Base-by-base conservation (phyloP, 2,888 invertebrate species). In the Drosophila austrosaltans region DNA sequence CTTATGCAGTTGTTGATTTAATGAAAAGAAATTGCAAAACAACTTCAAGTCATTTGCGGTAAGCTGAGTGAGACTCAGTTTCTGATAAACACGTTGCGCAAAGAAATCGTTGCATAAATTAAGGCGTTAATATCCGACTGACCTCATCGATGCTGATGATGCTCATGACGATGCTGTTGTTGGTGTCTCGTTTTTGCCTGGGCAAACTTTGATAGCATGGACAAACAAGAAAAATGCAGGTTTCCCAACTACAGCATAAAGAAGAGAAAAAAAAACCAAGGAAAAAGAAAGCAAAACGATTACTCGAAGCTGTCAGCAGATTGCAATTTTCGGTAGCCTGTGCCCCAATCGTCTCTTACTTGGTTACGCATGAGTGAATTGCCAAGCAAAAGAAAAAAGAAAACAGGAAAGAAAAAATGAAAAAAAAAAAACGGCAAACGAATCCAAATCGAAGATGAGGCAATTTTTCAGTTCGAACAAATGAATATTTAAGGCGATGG, bases 81-180 rank as follows among this genome's bases (percentile, higher is more conserved):
- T 69, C 48, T 48, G 81, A 81, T 81, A 84, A 84, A 84, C 81
- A 81, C 82, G 85, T 79, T 79, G 75, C 65, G 69, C 58, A 79
- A 77, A 65, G 77, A 82, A 82, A 74, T 74, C 72, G 77, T 68
- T 85, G 82, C 81, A 81, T 85, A 81, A 85, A 81, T 85, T 77
- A 79, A 72, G 66, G 66, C 66, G 68, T 80, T 72, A 73, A 72
- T 82, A 66, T 72, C 61, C 36, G 12, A 56, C 66, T 62, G 73
- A 72, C 73, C 72, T 28, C 72, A 66, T 72, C 73, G 67, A 62
- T 20, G 2, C 22, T 22, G 44, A 20, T 20, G 44, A 22, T 48
- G 48, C 1, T 40, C 3, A 40, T 12, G 40, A 36, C 10, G 36
- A 36, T 36, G 36, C 36, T 36, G 36, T 10, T 36, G 8, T 36